Conservation (phyloP, 2,113 vertebrate species). For the Bombycilla garrulus region DNA sequence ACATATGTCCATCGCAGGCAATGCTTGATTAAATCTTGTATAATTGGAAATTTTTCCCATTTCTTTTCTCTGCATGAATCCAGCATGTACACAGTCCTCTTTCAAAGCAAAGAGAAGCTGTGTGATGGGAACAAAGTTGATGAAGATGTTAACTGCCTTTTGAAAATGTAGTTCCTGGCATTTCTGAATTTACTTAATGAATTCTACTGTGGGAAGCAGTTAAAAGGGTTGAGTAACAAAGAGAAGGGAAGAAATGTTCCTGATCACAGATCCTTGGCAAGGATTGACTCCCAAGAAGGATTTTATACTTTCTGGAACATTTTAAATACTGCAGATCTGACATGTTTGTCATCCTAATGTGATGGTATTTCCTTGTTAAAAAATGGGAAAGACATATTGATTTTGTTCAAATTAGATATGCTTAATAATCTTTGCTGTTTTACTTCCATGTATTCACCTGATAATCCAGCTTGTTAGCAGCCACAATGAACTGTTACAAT, state of each 20-base stretch:
- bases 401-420: neutral
- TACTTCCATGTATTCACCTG: neutral
- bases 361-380: neutral
- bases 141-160: neutral
- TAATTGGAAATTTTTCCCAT: neutral
- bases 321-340: neutral
- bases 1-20: neutral
- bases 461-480: neutral
- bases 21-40: neutral
- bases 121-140: neutral
- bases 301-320: neutral
- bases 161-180: neutral
- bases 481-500: neutral
- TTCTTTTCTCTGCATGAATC: neutral
- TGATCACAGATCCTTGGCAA: neutral
- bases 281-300: neutral
- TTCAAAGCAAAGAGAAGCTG: neutral
- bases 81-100: neutral
- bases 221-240: neutral
- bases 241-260: neutral
- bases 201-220: neutral
- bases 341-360: neutral
- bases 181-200: neutral
- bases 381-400: neutral
- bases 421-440: neutral